Conservation (phyloP, 2,113 vertebrate species). For the Oreotrochilus melanogaster region DNA sequence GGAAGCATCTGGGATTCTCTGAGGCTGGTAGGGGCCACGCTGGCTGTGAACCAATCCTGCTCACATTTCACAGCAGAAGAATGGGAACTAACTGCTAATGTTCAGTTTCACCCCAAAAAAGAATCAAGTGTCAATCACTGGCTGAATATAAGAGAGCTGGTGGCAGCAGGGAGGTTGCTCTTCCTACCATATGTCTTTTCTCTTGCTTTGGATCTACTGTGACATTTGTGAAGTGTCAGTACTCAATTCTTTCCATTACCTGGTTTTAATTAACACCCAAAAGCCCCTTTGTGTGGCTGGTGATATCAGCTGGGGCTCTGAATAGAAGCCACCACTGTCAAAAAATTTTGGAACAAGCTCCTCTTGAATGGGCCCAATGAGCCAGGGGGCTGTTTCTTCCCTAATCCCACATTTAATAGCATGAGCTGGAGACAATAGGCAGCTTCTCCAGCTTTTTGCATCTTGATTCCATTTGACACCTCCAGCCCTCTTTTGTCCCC, state of each 20-base stretch:
- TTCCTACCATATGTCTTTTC: slow-evolving; percentile 38
- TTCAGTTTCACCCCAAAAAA: not conserved
- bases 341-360: slow-evolving; percentile 64
- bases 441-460: slow-evolving; percentile 42
- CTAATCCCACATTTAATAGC: slow-evolving; percentile 59
- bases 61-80: not conserved
- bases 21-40: not conserved
- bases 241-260: slow-evolving; percentile 59
- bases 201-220: not conserved
- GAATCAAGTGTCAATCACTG: not conserved
- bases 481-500: slow-evolving; percentile 50
- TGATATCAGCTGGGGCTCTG: slow-evolving; percentile 42
- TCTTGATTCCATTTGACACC: slow-evolving; percentile 50
- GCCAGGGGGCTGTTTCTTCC: slow-evolving; percentile 48
- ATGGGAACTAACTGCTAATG: not conserved
- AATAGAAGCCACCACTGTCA: slow-evolving; percentile 47
- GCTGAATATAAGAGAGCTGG: not conserved
- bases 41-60: not conserved
- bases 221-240: slow-evolving; percentile 42
- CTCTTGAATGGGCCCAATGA: slow-evolving; percentile 61
- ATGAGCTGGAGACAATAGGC: slow-evolving; percentile 45
- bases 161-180: not conserved
- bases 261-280: slow-evolving; percentile 64
- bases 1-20: not conserved
- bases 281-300: slow-evolving; percentile 52